Evolutionary conservation across 2,797 vertebrate genomes (phyloP).

Genomic region (Lophius americanus): DNA sequence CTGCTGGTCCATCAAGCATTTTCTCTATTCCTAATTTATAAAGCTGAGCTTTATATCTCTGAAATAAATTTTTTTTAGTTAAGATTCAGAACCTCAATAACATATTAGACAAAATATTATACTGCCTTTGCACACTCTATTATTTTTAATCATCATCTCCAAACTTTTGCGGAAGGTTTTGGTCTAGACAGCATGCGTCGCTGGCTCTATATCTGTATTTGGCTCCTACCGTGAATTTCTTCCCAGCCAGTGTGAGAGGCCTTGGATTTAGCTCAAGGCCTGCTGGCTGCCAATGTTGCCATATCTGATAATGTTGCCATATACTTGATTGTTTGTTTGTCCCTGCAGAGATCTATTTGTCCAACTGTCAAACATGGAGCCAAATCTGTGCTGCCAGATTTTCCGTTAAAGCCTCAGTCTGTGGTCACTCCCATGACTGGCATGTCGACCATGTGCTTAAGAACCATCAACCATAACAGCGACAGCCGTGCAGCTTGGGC

Average conservation of each 20-base stretch:
- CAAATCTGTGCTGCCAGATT: constrained; percentile 40
- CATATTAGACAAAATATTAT: constrained; percentile 15
- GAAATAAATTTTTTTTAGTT: background rate
- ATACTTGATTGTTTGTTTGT: constrained; percentile 70
- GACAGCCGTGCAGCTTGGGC: background rate
- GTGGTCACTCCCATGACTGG: constrained; percentile 40
- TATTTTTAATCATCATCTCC: constrained; percentile 21
- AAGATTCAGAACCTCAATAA: background rate
- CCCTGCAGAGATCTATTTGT: constrained; percentile 51
- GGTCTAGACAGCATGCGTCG: constrained; percentile 22
- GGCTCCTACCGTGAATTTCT: constrained; percentile 42
- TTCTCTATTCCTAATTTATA: background rate
- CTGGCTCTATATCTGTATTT: constrained; percentile 48
- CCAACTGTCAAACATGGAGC: constrained; percentile 44
- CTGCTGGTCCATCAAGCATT: background rate
- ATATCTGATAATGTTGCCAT: constrained; percentile 63
- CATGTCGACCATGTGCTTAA: constrained; percentile 11
- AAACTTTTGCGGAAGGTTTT: constrained; percentile 29
- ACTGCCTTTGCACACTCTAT: background rate
- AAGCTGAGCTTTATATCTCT: background rate
- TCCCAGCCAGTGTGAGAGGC: constrained; percentile 52
- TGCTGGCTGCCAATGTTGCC: constrained; percentile 47
- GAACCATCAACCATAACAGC: background rate
- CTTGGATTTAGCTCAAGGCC: constrained; percentile 57
- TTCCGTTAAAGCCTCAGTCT: constrained; percentile 44